These are phyloP conservation scores for Xiphorhynchus elegans DNA, from an alignment of 2,113 vertebrate species.

Conservation along the genomic window DNA sequence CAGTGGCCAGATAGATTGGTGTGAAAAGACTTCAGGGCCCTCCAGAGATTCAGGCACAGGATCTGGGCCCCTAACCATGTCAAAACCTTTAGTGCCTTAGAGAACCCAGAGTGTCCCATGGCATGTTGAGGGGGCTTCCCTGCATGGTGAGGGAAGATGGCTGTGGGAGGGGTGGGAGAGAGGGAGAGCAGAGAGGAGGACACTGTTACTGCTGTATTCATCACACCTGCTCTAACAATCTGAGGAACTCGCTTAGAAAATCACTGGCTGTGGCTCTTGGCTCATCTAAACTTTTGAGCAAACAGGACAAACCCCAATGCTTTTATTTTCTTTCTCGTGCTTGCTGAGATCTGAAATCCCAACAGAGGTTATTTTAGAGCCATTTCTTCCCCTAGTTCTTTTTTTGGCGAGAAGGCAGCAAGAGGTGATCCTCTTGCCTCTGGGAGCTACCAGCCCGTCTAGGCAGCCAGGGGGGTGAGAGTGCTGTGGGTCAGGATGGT, in stretches of 20 bases:
- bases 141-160: not conserved
- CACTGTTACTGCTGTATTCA: not conserved
- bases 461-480: rapidly evolving
- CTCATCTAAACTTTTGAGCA: not conserved
- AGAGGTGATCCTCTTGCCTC: not conserved
- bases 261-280: not conserved
- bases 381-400: not conserved
- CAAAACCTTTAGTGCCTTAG: not conserved
- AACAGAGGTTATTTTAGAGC: not conserved
- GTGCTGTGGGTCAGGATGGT: not conserved
- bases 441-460: not conserved
- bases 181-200: not conserved
- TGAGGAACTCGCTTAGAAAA: not conserved
- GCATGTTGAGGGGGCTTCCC: rapidly evolving
- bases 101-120: rapidly evolving
- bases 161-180: not conserved
- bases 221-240: not conserved
- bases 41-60: not conserved
- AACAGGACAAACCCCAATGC: not conserved
- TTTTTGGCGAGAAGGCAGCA: not conserved
- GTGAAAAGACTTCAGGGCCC: not conserved
- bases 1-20: not conserved
- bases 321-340: not conserved
- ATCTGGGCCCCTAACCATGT: not conserved
- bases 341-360: not conserved